Evolutionary conservation across 2,888 invertebrate species (phyloP), one percentile per base, ranked within the genome.

Genomic region (Flexamia atlantica): DNA sequence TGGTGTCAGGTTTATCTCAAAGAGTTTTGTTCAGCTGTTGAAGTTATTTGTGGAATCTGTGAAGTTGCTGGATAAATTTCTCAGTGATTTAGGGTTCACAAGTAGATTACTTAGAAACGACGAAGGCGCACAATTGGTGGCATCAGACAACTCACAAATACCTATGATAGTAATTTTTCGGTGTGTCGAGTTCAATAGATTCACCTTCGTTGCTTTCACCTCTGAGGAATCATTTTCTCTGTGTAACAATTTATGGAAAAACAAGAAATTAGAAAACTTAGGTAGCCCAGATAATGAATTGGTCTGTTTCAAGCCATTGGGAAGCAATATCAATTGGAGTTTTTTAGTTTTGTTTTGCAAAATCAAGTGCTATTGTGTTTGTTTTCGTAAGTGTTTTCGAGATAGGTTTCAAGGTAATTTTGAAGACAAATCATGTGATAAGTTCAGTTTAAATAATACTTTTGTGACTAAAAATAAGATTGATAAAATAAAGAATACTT

Each of bases 281-380:
- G 23, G 20, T n/a, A 7, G 23, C 23, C 23, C 23, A 10, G 3
- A 53, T 7, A 53, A 53, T 23, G 20, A 23, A 9, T 23, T 23
- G 7, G 10, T 28, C 1, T 64, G 28, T 64, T 30, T 30, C 14
- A 23, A 28, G 14, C 14, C 14, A 2, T 17, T 28, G 4, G 14
- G 28, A 28, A 53, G 23, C 28, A 64, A 30, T 9, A 14, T 30
- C 4, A 64, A 28, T 2, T 12, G 28, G 1, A 28, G 14, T 64
- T 5, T 64, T 14, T 64, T 64, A 30, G 30, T 64, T 64, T 64
- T 64, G 30, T 64, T 64, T 28, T 64, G 4, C 14, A 30, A 30
- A 64, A 14, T 64, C 5, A 30, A 64, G 28, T 28, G 64, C 30
- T 9, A 9, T 28, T 14, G 14, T 28, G 3, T 12, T 28, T 7